Evolutionary conservation across 2,797 vertebrate genomes (phyloP).

Genomic region (Pitangus sulphuratus): DNA sequence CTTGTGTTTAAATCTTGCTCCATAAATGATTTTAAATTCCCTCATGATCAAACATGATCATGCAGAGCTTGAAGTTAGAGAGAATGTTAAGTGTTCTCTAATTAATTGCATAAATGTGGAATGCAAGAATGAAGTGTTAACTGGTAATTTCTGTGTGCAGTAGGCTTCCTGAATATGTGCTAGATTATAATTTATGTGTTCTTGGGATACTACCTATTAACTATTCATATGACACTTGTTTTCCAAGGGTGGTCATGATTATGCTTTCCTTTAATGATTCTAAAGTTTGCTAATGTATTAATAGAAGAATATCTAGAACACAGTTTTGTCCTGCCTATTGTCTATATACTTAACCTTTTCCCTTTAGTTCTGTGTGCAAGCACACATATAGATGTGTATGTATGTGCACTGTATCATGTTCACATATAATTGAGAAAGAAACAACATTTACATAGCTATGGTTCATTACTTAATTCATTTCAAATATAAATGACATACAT

Average conservation of each 20-base stretch:
- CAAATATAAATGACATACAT: background rate
- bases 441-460: background rate
- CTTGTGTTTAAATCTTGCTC: conserved; percentile 63
- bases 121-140: conserved; percentile 69
- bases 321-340: background rate
- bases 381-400: background rate
- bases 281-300: conserved; percentile 30
- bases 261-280: background rate
- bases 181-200: background rate
- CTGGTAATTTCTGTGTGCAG: conserved; percentile 43
- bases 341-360: background rate
- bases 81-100: conserved; percentile 66
- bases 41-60: conserved; percentile 72
- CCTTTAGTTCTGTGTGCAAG: background rate
- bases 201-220: conserved; percentile 35
- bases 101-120: conserved; percentile 77
- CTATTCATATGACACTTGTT: conserved; percentile 50
- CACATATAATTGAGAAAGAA: background rate
- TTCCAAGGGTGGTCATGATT: conserved; percentile 26
- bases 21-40: conserved; percentile 47
- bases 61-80: conserved; percentile 68
- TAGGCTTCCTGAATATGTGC: conserved; percentile 15
- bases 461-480: background rate
- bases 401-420: background rate
- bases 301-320: background rate